Base-by-base conservation (phyloP, 2,797 vertebrate genomes). In the Taeniopygia guttata region DNA sequence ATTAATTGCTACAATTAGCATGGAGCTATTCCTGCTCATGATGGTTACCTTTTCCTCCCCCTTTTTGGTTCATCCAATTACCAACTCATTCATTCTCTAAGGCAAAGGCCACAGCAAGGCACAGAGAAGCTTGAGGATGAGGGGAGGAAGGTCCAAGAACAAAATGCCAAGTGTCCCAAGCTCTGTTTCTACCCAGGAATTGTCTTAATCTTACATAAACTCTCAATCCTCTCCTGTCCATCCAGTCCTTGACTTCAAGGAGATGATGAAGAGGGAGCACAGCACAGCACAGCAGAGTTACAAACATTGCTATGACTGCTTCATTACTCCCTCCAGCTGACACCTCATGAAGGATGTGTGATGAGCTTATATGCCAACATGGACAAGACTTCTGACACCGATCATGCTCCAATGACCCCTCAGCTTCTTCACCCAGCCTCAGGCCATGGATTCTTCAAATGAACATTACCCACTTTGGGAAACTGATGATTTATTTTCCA, bases 1-100 rank as follows among this genome's bases (percentile, higher is more conserved):
- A 64, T 70, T 93, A 94, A 91, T 79, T 93, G 60, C 42, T 95
- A 79, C 87, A 84, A 72, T 93, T 93, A 92, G n/a, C 78, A 76
- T 54, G 46, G 70, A 91, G 80, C 58, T 95, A 73, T 82, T 93
- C 32, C 48, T 89, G 92, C 60, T 32, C 29, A 30, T 16, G 76
- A 56, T 15, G 74, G 83, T 55, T 74, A 93, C 40, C 26, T 87
- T 58, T 89, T 85, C 64, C 64, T 89, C 42, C 38, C 19, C 29
- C 25, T 84, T 68, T 90, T 89, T 67, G 51, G 43, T 76, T 67
- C 74, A 69, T 70, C 34, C 63, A 82, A 19, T 84, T 84, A 86
- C 52, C 0, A 3, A 66, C 48, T 93, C 34, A 51, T 51, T 73
- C 51, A 40, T 64, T 72, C 83, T 88, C 40, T 32, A 84, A 43